Conservation (phyloP, 2,888 invertebrate species). For the Nomada goodeniana region DNA sequence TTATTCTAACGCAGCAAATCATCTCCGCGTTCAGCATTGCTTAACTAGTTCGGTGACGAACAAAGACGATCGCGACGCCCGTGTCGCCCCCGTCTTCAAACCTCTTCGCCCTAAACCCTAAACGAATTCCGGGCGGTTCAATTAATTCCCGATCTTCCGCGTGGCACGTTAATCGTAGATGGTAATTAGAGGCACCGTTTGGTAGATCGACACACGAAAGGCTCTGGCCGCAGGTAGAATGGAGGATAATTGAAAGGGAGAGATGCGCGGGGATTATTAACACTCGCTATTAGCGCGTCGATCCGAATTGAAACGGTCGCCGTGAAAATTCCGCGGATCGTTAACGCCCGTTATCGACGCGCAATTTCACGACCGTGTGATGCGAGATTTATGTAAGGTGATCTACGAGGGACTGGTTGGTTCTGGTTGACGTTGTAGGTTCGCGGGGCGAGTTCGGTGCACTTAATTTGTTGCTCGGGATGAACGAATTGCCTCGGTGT, state of each 20-base stretch:
- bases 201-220: constrained; percentile 41
- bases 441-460: too few relatives aligned
- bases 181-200: constrained; percentile 47
- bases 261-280: constrained; percentile 37
- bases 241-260: constrained; percentile 53
- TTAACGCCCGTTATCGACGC: constrained; percentile 37
- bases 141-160: constrained; percentile 41
- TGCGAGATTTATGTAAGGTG: constrained; percentile 44
- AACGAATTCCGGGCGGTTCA: background rate
- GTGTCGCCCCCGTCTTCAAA: too few relatives aligned
- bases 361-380: constrained; percentile 37
- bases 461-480: too few relatives aligned
- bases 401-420: background rate
- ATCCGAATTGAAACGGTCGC: constrained; percentile 32
- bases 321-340: constrained; percentile 37
- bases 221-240: constrained; percentile 10
- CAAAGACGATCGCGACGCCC: too few relatives aligned
- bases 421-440: background rate
- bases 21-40: too few relatives aligned
- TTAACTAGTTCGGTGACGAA: too few relatives aligned
- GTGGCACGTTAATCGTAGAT: constrained; percentile 33
- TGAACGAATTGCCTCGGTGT: too few relatives aligned
- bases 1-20: too few relatives aligned
- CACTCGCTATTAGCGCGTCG: constrained; percentile 35
- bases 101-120: too few relatives aligned